Conservation (phyloP, 2,888 invertebrate species). For the Andricus quercusramuli region DNA sequence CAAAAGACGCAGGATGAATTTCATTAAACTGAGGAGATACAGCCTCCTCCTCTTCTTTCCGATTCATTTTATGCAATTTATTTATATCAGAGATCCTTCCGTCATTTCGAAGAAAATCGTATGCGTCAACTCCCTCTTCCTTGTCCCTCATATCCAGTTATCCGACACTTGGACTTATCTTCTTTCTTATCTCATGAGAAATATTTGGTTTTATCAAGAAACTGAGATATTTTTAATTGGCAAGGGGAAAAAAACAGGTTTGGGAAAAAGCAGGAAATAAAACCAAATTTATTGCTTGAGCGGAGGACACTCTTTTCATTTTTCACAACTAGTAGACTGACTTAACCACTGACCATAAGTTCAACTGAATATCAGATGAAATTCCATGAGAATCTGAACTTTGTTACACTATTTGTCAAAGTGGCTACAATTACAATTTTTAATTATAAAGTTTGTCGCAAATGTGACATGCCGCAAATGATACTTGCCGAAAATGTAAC, state of each 20-base stretch:
- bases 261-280: too few relatives aligned
- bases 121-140: background rate
- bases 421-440: too few relatives aligned
- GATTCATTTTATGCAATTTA: slow-evolving; percentile 34
- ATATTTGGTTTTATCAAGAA: background rate
- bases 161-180: background rate
- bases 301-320: too few relatives aligned
- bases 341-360: too few relatives aligned
- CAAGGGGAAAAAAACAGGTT: background rate
- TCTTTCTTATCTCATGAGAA: background rate
- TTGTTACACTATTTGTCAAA: too few relatives aligned
- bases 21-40: slow-evolving; percentile 44
- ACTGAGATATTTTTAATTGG: background rate
- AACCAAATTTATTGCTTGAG: too few relatives aligned
- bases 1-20: slow-evolving; percentile 57
- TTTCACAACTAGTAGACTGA: too few relatives aligned
- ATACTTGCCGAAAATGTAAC: too few relatives aligned
- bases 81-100: slow-evolving; percentile 32
- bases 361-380: too few relatives aligned
- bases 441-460: too few relatives aligned
- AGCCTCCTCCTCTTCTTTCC: slow-evolving; percentile 27
- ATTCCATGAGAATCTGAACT: too few relatives aligned
- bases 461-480: too few relatives aligned
- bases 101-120: slow-evolving; percentile 13
- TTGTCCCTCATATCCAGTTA: background rate